Conservation (phyloP, 1,140 invertebrate species). For the Mercenaria mercenaria region DNA sequence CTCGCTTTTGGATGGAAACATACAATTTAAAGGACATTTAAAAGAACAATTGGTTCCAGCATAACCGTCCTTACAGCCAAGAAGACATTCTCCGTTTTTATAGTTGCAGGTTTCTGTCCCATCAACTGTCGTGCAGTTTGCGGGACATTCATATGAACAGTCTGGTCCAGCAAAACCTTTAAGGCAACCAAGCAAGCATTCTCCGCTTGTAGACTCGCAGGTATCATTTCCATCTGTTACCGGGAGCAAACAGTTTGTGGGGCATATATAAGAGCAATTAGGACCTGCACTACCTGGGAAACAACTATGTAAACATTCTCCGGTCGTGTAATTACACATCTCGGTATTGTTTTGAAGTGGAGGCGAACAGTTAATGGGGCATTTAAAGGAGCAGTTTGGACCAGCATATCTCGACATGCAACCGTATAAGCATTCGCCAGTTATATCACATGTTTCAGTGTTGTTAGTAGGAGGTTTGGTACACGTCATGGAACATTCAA, state of each 20-base stretch:
- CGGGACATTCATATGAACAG: neutral
- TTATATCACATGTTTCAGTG: no score
- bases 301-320: neutral
- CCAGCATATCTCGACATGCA: no score
- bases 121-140: neutral
- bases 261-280: neutral
- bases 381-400: neutral
- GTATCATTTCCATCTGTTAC: neutral
- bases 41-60: neutral
- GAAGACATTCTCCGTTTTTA: neutral
- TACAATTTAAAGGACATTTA: neutral
- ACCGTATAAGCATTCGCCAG: no score
- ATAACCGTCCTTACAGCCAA: no score
- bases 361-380: neutral
- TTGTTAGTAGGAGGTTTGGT: neutral
- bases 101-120: neutral
- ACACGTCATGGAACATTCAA: neutral
- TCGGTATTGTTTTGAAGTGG: no score
- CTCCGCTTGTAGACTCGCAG: neutral
- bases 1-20: neutral
- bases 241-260: neutral
- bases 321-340: no score
- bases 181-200: slow-evolving; percentile 3
- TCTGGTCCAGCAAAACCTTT: neutral
- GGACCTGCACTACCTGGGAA: neutral